phyloP scores from a whole-genome alignment of 2,113 vertebrate species.

The Tragelaphus scriptus region DNA sequence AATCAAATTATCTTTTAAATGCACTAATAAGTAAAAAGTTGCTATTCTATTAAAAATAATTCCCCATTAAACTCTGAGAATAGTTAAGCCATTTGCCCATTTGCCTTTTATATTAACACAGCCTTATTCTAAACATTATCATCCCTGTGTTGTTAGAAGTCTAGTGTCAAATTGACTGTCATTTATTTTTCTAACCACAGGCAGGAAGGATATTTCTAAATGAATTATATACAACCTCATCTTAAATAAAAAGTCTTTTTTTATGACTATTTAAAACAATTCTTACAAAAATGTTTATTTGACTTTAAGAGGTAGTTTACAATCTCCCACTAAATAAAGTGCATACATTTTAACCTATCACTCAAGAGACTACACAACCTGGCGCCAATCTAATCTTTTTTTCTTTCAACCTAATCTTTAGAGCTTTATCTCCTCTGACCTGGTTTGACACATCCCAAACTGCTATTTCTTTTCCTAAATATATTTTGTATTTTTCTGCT shows the following conservation, averaged over 20 bases:
- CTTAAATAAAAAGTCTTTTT: constrained; percentile 12
- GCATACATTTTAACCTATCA: neutral
- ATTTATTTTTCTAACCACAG: constrained; percentile 24
- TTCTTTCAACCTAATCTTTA: neutral
- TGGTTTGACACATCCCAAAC: neutral
- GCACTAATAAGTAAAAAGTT: neutral
- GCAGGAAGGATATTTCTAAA: constrained; percentile 26
- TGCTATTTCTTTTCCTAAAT: neutral
- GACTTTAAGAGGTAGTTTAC: constrained; percentile 37
- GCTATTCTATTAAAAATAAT: neutral
- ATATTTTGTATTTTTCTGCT: neutral
- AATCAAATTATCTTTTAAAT: neutral
- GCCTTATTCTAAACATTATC: neutral
- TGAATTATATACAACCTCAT: constrained; percentile 8
- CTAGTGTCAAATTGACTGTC: neutral
- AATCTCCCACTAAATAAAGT: constrained; percentile 24
- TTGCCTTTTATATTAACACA: neutral
- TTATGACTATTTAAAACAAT: constrained; percentile 28
- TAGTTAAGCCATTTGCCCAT: neutral
- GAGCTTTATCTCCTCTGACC: neutral
- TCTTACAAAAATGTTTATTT: constrained; percentile 51
- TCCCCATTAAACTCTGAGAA: neutral
- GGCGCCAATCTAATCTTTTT: neutral
- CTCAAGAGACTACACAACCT: neutral
- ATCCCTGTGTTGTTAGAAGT: neutral